A percentile compares a stretch with the other conserved stretches of the same genome.
Evolutionary conservation across 2,888 invertebrate genomes (phyloP).

Genomic region (Zele albiditarsus): DNA sequence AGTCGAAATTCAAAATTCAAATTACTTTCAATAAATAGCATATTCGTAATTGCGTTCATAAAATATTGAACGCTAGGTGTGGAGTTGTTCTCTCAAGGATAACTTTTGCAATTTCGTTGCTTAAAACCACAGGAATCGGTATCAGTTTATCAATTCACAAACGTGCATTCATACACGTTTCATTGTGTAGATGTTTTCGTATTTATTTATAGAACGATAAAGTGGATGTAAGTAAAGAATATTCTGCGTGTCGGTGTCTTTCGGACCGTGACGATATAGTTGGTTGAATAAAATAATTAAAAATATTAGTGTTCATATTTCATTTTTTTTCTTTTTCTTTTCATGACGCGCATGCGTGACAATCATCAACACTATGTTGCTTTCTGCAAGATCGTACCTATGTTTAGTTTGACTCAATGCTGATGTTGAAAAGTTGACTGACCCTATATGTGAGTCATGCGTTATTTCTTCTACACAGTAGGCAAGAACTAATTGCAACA

Average conservation of each 20-base stretch:
- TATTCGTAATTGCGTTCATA: no score
- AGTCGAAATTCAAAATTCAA: no score
- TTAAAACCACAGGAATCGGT: no score
- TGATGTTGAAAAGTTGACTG: not conserved
- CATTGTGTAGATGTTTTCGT: no score
- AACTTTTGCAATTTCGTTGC: not conserved
- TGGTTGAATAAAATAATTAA: not conserved
- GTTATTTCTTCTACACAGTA: not conserved
- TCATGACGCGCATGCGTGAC: not conserved
- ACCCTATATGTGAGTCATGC: not conserved
- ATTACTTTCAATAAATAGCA: no score
- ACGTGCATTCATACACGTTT: no score
- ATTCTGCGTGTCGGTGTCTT: not conserved
- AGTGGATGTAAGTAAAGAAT: no score
- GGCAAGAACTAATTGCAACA: not conserved
- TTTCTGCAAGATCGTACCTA: not conserved
- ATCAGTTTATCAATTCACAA: no score
- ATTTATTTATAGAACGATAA: no score
- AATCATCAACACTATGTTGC: not conserved
- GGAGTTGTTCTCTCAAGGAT: not conserved
- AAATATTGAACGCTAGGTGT: not conserved
- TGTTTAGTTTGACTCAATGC: not conserved
- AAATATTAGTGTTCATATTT: not conserved
- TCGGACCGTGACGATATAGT: not conserved
- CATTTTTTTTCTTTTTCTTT: not conserved